Conservation (phyloP, 2,888 invertebrate genomes). For the Trichogramma dendrolimi region DNA sequence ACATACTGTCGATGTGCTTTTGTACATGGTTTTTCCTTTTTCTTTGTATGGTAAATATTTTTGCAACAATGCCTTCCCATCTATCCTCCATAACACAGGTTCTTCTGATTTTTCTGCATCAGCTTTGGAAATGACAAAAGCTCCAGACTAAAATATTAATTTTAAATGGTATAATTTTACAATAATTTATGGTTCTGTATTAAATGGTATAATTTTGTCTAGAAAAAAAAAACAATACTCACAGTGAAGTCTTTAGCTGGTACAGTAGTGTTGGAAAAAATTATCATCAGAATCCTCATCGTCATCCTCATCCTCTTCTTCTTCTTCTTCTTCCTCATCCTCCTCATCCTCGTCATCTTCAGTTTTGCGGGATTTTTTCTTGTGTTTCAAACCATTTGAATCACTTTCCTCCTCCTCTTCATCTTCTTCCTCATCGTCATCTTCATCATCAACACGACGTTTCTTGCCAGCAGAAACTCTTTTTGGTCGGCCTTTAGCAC, state of each 20-base stretch:
- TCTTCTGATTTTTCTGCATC: constrained; percentile 53
- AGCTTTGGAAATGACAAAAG: constrained; percentile 58
- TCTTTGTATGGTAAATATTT: constrained; percentile 59
- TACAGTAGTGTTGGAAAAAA: constrained; percentile 43
- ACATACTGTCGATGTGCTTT: constrained; percentile 56
- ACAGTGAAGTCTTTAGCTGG: constrained; percentile 50
- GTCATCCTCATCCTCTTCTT: constrained; percentile 46
- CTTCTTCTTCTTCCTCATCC: constrained; percentile 41
- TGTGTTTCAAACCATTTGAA: constrained; percentile 47
- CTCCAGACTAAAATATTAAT: constrained; percentile 53
- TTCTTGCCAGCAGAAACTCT: constrained; percentile 45
- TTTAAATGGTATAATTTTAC: background rate
- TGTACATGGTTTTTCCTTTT: constrained; percentile 54
- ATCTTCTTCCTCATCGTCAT: constrained; percentile 46
- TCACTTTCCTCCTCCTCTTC: constrained; percentile 47
- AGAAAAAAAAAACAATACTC: constrained; percentile 22
- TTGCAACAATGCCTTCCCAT: constrained; percentile 59
- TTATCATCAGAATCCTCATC: constrained; percentile 49
- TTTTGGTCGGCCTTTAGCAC: constrained; percentile 40
- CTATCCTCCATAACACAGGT: constrained; percentile 61
- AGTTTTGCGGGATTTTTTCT: constrained; percentile 45
- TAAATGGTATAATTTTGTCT: background rate
- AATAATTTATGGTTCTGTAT: background rate
- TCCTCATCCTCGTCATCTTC: constrained; percentile 40
- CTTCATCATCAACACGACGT: constrained; percentile 48